Base-by-base conservation (phyloP, 2,888 invertebrate species). In the Polyommatus icarus region DNA sequence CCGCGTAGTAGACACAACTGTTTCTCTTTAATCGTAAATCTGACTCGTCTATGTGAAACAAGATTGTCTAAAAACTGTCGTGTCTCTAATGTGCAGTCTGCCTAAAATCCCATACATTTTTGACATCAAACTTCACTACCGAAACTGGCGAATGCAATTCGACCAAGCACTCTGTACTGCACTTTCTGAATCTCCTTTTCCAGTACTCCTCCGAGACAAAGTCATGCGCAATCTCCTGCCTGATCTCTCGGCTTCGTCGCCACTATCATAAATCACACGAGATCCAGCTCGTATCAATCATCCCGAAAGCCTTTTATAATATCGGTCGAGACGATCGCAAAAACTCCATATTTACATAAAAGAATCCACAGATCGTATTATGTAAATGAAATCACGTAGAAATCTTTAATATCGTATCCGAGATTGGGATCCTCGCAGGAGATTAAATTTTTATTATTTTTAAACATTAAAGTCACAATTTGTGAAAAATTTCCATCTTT, bases 301-400 rank as follows among this genome's bases (percentile, higher is more conserved):
- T 88, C 84, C 84, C 73, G 54, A 79, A 81, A 83, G 84, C 86
- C 85, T 87, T 87, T 85, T 86, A 87, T 88, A 88, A 88, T 88
- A 88, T 86, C 82, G 83, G 83, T 83, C 79, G 83, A 82, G 80
- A 83, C 79, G 80, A 76, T 79, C 78, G 82, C 83, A 84, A 79
- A 86, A 88, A 80, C 76, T 79, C 80, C 71, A 78, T 76, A 81
- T 81, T 81, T 89, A 86, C 87, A 88, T 86, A 86, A 87, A 83
- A 86, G 86, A 85, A 86, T 84, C 83, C 82, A 82, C 82, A 84
- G 83, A 82, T 83, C 84, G 84, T 89, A 88, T 90, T 91, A 91
- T 91, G 91, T 87, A 90, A 91, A 91, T 90, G 85, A 83, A 85
- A 90, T 91, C 91, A 90, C 90, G 91, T 89, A 79, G 78, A 77